Evolutionary conservation across 2,113 vertebrate genomes (phyloP), one percentile per base, ranked within the genome.

Genomic region (Acrocephalus arundinaceus): DNA sequence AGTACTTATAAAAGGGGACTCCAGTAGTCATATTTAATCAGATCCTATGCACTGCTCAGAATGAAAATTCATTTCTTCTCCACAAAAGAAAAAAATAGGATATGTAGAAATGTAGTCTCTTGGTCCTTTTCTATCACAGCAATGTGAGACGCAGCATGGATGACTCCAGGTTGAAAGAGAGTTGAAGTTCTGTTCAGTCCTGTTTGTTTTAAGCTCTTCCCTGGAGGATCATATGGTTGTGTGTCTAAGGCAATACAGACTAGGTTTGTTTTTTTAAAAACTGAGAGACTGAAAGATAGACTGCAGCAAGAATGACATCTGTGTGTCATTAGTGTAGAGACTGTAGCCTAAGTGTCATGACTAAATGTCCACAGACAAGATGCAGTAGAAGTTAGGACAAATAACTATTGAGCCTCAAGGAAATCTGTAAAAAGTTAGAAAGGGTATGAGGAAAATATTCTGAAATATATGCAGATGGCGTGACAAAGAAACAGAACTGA

Each of bases 361-460:
- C 2, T 73, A 79, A 91, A 54, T 35, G 51, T 90, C 88, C 88
- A 49, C 25, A 67, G 46, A 77, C 43, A 66, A 93, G 68, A 77
- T 55, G 41, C 55, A 84, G 43, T 27, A 51, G 55, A 94, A 78
- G 43, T 77, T 54, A 54, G 65, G 62, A 87, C 90, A 68, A 94
- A 18, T 63, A 93, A 77, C 58, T 77, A 5, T 18, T 72, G 72
- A 88, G 59, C 59, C 72, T 88, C 59, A 35, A 85, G 85, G 59
- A 93, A 92, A 84, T 92, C 46, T 94, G 88, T 85, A 81, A 70
- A 10, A 93, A 84, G 59, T 94, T 96, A 83, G 74, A 41, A 30
- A 27, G 52, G 6, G 27, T 77, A 58, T 74, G 92, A 96, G 63
- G 58, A 85, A 49, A 85, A 90, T 86, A 62, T 23, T 89, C 48